Conservation (phyloP, 2,888 invertebrate species). For the Creontiades dilutus region DNA sequence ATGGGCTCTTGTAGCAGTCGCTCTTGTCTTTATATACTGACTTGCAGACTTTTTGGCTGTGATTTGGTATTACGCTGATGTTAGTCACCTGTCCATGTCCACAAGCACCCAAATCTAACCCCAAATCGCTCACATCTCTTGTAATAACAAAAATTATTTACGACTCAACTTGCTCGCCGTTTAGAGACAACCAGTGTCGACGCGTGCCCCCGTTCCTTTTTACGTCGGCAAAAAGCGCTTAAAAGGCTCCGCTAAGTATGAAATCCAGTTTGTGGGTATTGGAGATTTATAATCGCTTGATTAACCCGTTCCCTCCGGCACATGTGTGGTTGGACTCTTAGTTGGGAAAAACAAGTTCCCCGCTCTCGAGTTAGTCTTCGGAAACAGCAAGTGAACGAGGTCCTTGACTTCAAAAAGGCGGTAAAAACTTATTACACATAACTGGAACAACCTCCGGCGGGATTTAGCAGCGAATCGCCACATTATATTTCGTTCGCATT, state of each 20-base stretch:
- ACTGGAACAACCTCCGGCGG: not conserved
- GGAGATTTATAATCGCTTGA: not conserved
- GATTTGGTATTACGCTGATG: no score
- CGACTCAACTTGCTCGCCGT: not conserved
- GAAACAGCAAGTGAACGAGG: not conserved
- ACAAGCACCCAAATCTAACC: no score
- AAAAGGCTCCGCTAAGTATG: not conserved
- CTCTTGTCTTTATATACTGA: no score
- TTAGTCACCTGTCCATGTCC: no score
- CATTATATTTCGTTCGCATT: not conserved
- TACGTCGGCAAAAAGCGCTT: not conserved
- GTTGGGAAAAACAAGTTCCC: slow-evolving; percentile 20
- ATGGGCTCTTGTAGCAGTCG: no score
- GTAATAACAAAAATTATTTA: not conserved
- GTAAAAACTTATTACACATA: not conserved
- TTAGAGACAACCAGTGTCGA: not conserved
- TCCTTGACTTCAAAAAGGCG: slow-evolving; percentile 37
- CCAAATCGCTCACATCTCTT: no score
- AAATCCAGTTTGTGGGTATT: not conserved
- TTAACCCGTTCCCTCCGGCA: slow-evolving; percentile 14
- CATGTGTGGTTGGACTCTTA: not conserved
- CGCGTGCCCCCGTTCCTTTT: not conserved
- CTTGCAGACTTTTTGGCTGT: no score
- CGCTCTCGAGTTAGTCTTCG: not conserved
- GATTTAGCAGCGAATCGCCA: not conserved